Percentiles rank a stretch among this genome's conserved stretches.
These are phyloP conservation scores for Phytoseiulus persimilis DNA, from an alignment of 2,888 invertebrate genomes.

Conservation along the genomic window DNA sequence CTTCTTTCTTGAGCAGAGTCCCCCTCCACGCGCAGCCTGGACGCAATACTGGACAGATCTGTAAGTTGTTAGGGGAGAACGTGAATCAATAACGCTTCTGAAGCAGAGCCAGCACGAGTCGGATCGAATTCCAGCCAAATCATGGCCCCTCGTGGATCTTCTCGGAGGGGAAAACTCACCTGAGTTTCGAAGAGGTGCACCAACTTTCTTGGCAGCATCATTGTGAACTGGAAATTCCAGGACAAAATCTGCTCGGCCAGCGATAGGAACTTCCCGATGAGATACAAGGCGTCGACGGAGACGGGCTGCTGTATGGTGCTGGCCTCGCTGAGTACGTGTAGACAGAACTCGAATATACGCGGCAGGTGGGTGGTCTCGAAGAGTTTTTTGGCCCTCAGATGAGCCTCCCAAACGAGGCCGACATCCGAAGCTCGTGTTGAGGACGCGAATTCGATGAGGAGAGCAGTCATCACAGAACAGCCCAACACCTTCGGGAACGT, in stretches of 20 bases:
- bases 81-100: slow-evolving; percentile 42
- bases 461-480: slow-evolving; percentile 69
- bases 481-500: slow-evolving; percentile 60
- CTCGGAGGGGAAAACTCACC: slow-evolving; percentile 39
- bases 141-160: too few species aligned
- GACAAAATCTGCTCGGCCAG: slow-evolving; percentile 69
- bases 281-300: slow-evolving; percentile 53
- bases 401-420: slow-evolving; percentile 77
- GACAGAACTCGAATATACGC: slow-evolving; percentile 66
- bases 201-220: slow-evolving; percentile 42
- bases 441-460: slow-evolving; percentile 79
- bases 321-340: slow-evolving; percentile 59
- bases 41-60: slow-evolving; percentile 59
- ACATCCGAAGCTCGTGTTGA: slow-evolving; percentile 76
- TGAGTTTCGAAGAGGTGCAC: slow-evolving; percentile 41
- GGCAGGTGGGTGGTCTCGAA: slow-evolving; percentile 73
- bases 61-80: slow-evolving; percentile 60
- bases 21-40: slow-evolving; percentile 65
- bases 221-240: slow-evolving; percentile 61
- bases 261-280: slow-evolving; percentile 63
- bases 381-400: slow-evolving; percentile 70
- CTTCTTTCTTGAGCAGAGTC: slow-evolving; percentile 64
- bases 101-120: too few species aligned
- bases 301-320: slow-evolving; percentile 48
- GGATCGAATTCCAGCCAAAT: too few species aligned